Evolutionary conservation across 2,113 vertebrate species (phyloP), one percentile per base, ranked within the genome.

Genomic region (Sterrhoptilus dennistouni): DNA sequence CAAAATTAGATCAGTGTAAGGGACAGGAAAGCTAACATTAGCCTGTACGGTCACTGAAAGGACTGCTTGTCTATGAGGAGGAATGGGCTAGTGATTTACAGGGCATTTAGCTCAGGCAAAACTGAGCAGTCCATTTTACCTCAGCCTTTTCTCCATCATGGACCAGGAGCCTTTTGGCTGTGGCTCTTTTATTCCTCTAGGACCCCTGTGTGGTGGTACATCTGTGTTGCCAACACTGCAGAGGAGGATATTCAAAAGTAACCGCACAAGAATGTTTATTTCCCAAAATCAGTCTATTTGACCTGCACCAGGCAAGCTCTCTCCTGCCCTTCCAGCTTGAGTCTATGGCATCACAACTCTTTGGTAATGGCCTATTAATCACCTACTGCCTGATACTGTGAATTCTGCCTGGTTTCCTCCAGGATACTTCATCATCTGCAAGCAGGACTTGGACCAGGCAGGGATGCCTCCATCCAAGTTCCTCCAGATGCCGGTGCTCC

Each of bases 301-400:
- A 78, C 75, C 52, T 0, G 1, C 14, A 74, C 19, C 16, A 44
- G 44, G 15, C 50, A 80, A 74, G 15, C 18, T 89, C 45, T 35
- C 9, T 92, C 52, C 28, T 49, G 53, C 50, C 54, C 59, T 86
- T 85, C 29, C 72, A 83, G 53, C 49, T 75, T 78, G 68, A 92
- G 24, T 49, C 44, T 4, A 3, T 75, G 60, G 84, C 76, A 87
- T 60, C 90, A 18, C 40, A 89, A 59, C 44, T 40, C 77, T 80
- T 87, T 75, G 60, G 25, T 90, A 95, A 96, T 66, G 61, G 35
- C 40, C 68, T 94, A 59, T 96, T 93, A 90, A 95, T 92, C 80
- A 94, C 90, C 88, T 38, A 53, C 40, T 5, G 44, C 64, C 72
- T 78, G 71, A 54, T 3, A 12, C 49, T 6, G 3, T 63, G 88